Conservation (phyloP, 2,113 vertebrate genomes). For the Platysternon megacephalum region DNA sequence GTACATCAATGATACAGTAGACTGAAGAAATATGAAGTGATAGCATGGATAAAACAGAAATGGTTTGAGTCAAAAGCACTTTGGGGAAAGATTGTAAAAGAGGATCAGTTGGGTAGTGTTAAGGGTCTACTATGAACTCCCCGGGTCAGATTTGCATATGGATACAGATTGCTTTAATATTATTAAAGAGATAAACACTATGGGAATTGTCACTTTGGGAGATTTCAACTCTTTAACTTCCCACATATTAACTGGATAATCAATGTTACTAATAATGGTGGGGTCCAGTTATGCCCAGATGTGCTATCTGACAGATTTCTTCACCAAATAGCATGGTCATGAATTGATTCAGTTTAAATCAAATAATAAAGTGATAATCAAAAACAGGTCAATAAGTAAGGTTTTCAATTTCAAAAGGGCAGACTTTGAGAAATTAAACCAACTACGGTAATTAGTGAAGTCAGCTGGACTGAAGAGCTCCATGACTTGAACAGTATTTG, state of each 20-base stretch:
- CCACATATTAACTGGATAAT: not conserved
- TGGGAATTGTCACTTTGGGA: not conserved
- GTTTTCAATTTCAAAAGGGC: not conserved
- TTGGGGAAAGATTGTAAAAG: not conserved
- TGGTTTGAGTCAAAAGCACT: not conserved
- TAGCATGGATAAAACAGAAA: not conserved
- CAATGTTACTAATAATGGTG: not conserved
- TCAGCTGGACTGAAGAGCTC: not conserved
- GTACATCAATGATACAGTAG: not conserved
- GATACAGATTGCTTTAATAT: not conserved
- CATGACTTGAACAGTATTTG: not conserved
- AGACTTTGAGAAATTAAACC: not conserved
- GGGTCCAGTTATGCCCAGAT: not conserved
- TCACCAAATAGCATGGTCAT: not conserved
- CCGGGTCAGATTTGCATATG: not conserved
- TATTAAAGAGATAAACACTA: not conserved
- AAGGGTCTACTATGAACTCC: not conserved
- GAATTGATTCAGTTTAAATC: not conserved
- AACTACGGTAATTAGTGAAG: not conserved
- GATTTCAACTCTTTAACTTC: not conserved
- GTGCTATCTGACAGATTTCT: not conserved
- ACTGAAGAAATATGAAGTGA: not conserved
- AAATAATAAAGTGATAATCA: not conserved
- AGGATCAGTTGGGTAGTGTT: not conserved
- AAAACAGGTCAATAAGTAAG: not conserved